Evolutionary conservation across 92 coral and sea anemone species (phyloP).

Genomic region (Bergia sp.): DNA sequence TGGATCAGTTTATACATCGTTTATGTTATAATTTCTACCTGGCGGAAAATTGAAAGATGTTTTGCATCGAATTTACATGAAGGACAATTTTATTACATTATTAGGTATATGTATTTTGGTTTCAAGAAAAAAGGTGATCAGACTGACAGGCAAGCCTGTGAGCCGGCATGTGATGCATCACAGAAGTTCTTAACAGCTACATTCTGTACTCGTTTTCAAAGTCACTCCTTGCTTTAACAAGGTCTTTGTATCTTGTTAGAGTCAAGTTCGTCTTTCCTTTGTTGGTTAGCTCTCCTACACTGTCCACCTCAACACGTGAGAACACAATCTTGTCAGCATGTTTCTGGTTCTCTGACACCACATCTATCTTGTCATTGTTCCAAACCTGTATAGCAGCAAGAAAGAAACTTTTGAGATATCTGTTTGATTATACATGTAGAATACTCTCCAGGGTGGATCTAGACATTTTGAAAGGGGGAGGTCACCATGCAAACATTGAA

Average conservation of each 20-base stretch:
- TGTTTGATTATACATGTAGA: background rate
- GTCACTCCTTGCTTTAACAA: constrained; percentile 43
- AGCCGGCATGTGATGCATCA: too few relatives aligned
- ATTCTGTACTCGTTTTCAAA: constrained; percentile 58
- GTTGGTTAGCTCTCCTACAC: constrained; percentile 56
- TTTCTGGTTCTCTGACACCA: constrained; percentile 21
- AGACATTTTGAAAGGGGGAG: too few relatives aligned
- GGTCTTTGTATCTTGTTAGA: constrained; percentile 52
- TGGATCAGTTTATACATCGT: too few relatives aligned
- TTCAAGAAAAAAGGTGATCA: too few relatives aligned
- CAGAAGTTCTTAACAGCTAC: too few relatives aligned
- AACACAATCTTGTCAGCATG: background rate
- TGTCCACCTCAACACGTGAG: constrained; percentile 9
- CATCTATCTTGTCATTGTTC: constrained; percentile 38
- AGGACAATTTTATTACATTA: too few relatives aligned
- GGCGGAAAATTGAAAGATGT: too few relatives aligned
- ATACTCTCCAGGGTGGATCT: background rate
- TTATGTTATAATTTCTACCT: too few relatives aligned
- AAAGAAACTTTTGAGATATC: background rate
- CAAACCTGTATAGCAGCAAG: constrained; percentile 19
- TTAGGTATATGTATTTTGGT: too few relatives aligned
- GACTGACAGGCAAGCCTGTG: too few relatives aligned
- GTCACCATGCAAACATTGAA: too few relatives aligned
- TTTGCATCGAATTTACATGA: too few relatives aligned
- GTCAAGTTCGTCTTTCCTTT: constrained; percentile 70